phyloP scores from a whole-genome alignment of 2,888 invertebrate species.

The Lepidocyrtinus sp. region DNA sequence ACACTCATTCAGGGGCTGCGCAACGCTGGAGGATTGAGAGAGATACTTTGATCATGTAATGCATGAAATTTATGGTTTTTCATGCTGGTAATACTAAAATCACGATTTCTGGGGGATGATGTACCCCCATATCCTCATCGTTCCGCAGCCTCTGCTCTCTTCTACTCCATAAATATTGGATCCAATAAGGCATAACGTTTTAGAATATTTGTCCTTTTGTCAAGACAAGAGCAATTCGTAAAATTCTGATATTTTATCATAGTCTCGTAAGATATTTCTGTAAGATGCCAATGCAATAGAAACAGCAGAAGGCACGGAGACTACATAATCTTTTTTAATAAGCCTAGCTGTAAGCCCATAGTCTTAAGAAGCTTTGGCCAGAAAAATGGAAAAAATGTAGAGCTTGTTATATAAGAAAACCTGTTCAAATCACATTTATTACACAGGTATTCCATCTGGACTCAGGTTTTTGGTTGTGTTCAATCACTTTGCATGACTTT shows the following conservation, averaged over 20 bases:
- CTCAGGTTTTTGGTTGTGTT: too few relatives aligned
- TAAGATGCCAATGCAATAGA: not conserved
- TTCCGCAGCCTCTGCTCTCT: not conserved
- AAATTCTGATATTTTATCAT: not conserved
- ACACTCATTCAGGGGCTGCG: too few relatives aligned
- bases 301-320: too few relatives aligned
- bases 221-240: not conserved
- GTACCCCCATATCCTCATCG: not conserved
- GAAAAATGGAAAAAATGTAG: not conserved
- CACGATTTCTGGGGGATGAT: not conserved
- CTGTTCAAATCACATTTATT: too few relatives aligned
- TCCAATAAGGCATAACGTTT: not conserved
- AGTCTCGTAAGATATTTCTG: not conserved
- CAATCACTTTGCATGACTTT: too few relatives aligned
- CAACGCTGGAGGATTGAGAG: too few relatives aligned
- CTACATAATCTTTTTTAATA: too few relatives aligned
- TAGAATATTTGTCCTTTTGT: not conserved
- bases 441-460: too few relatives aligned
- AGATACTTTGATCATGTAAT: too few relatives aligned
- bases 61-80: too few relatives aligned
- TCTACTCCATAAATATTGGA: not conserved
- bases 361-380: not conserved
- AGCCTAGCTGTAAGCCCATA: not conserved
- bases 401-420: not conserved
- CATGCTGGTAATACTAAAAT: not conserved